phyloP scores from a whole-genome alignment of 1,140 invertebrate species.

The Tetraneura akinire region DNA sequence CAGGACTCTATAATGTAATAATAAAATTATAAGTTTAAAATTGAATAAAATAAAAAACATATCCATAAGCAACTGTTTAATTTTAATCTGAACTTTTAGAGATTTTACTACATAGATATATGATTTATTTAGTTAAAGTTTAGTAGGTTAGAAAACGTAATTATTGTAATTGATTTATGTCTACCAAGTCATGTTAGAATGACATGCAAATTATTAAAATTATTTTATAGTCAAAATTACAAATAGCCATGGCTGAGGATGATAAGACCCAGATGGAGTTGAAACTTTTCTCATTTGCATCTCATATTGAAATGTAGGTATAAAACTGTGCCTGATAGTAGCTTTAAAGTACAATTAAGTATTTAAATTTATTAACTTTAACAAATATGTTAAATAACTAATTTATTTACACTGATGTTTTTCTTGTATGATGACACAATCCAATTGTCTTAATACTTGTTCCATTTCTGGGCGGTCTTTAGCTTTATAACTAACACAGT shows the following conservation, averaged over 20 bases:
- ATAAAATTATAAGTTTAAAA: not conserved
- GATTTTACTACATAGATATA: too few species aligned
- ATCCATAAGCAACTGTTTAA: too few species aligned
- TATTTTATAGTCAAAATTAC: conserved; percentile 22
- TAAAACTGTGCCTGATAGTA: conserved; percentile 21
- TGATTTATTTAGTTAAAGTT: too few species aligned
- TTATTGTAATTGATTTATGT: too few species aligned
- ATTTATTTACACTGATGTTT: conserved; percentile 35
- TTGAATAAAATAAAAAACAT: not conserved
- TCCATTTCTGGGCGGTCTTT: conserved; percentile 70
- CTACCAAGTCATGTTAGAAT: not conserved
- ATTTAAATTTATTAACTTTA: not conserved
- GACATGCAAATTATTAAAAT: conserved; percentile 7
- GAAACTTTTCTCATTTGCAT: conserved; percentile 40
- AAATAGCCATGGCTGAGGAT: conserved; percentile 32
- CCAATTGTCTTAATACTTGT: conserved; percentile 61
- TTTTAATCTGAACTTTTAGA: too few species aligned
- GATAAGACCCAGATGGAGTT: conserved; percentile 28
- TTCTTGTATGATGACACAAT: conserved; percentile 52
- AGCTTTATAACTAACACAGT: conserved; percentile 63
- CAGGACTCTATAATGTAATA: conserved; percentile 25
- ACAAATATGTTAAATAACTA: not conserved
- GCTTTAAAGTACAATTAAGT: conserved; percentile 27
- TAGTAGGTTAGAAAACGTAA: too few species aligned
- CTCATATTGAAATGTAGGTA: conserved; percentile 34